Evolutionary conservation across 2,888 invertebrate genomes (phyloP).

Genomic region (Drosophila quinaria): DNA sequence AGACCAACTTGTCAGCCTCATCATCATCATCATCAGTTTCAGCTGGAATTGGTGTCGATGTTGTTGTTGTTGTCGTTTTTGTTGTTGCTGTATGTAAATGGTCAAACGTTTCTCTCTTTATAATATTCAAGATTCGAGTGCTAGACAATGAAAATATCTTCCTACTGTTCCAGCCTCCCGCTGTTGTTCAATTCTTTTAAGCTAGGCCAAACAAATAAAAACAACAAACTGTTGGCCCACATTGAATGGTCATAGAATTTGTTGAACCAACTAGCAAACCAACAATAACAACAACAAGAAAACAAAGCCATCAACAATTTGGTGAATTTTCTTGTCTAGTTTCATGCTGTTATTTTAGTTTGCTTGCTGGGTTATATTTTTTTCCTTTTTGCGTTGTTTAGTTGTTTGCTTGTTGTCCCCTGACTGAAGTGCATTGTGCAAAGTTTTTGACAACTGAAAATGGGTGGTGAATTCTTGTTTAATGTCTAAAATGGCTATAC

Average conservation of each 20-base stretch:
- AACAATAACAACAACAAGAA: conserved; percentile 3
- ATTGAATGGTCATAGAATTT: conserved; percentile 57
- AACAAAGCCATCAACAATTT: conserved; percentile 57
- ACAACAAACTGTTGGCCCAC: conserved; percentile 51
- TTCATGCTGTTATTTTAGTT: conserved; percentile 16
- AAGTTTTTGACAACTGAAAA: conserved; percentile 62
- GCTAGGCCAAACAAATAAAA: conserved; percentile 16
- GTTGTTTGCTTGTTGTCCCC: conserved; percentile 14
- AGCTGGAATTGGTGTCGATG: conserved; percentile 60
- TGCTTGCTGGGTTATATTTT: conserved; percentile 1
- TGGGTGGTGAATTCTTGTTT: conserved; percentile 41
- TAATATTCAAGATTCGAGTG: conserved; percentile 47
- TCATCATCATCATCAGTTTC: conserved; percentile 39
- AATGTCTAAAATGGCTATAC: conserved; percentile 36
- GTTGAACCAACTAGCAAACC: conserved; percentile 37
- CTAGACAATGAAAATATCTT: conserved; percentile 61
- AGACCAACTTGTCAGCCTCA: conserved; percentile 51
- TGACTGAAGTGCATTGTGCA: conserved; percentile 66
- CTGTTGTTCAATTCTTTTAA: conserved; percentile 56
- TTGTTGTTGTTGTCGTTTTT: conserved; percentile 39
- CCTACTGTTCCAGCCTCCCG: conserved; percentile 59
- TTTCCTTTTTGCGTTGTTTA: conserved; percentile 8
- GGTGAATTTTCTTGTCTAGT: conserved; percentile 42
- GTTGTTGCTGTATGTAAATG: conserved; percentile 50
- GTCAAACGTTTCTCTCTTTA: conserved; percentile 58